These are phyloP conservation scores for Zapus hudsonius DNA, from an alignment of 2,113 vertebrate genomes.

Conservation along the genomic window DNA sequence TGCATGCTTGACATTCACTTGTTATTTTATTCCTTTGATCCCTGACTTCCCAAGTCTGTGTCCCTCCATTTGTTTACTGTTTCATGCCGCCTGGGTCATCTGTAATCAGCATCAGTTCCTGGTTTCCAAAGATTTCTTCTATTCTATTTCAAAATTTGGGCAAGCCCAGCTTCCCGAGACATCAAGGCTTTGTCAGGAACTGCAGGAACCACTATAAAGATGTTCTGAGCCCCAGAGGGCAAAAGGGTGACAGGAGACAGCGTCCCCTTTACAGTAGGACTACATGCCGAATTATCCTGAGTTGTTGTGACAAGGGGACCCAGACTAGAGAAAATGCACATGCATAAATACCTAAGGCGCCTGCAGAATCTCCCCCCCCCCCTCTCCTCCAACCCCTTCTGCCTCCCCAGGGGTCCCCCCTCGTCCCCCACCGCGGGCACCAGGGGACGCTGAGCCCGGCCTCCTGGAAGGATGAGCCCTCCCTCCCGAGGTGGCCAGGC, in stretches of 20 bases:
- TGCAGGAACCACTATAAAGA: too few species aligned
- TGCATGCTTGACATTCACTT: neutral
- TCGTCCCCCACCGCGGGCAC: neutral
- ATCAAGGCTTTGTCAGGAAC: neutral
- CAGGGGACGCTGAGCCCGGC: neutral
- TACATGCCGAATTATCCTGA: neutral
- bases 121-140: neutral
- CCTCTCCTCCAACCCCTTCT: neutral
- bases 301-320: neutral
- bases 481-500: neutral
- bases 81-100: slow-evolving; percentile 1
- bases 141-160: neutral
- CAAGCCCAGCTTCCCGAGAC: neutral
- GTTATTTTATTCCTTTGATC: slow-evolving; percentile 14
- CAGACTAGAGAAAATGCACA: neutral
- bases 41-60: neutral
- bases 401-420: neutral
- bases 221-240: slow-evolving; percentile 53
- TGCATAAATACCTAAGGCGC: neutral
- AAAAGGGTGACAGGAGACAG: slow-evolving; percentile 67
- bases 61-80: neutral
- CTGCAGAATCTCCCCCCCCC: neutral
- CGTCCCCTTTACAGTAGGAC: neutral
- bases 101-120: neutral
- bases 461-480: neutral